Base-by-base conservation (phyloP, 2,113 vertebrate genomes). In the Clarias batrachus region DNA sequence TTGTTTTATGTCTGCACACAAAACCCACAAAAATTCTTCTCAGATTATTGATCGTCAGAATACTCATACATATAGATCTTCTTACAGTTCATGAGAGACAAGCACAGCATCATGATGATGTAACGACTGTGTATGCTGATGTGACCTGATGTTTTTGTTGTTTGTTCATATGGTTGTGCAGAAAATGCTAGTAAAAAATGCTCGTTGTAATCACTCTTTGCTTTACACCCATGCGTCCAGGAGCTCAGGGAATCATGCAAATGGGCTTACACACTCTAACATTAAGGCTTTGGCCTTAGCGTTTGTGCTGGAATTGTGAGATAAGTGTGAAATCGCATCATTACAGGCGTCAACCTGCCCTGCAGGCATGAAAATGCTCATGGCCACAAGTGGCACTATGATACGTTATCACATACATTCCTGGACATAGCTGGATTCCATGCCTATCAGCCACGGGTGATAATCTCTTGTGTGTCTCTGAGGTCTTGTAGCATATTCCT, bases 331-430 rank as follows among this genome's bases (percentile, higher is more conserved):
- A 90, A 90, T 87, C 78, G 56, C 80, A 88, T 86, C 48, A 60
- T 87, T 86, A 68, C 81, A 27, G 91, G 88, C 86, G 10, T 80
- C 86, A 65, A 13, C 71, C 79, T 87, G 82, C 89, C 87, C 90
- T 21, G 19, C 85, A 89, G 85, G 83, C 85, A 87, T 86, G 70
- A 66, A 70, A 80, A 77, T 41, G 48, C 54, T 68, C 56, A 81
- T 23, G 71, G 59, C 57, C 83, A 74, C 81, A 73, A 81, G 77
- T 82, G 79, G 79, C 57, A 66, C 59, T 78, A 52, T 80, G 86
- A 90, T 91, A 90, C 82, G 80, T 92, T 89, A 91, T 85, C 82
- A 33, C 87, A 90, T 86, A 66, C 86, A 89, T 93, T 91, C 90
- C 90, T 88, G 89, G 91, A 85, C 88, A 65, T 19, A 84, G 62